Conservation (phyloP, 2,113 vertebrate species). For the Lepus europaeus region DNA sequence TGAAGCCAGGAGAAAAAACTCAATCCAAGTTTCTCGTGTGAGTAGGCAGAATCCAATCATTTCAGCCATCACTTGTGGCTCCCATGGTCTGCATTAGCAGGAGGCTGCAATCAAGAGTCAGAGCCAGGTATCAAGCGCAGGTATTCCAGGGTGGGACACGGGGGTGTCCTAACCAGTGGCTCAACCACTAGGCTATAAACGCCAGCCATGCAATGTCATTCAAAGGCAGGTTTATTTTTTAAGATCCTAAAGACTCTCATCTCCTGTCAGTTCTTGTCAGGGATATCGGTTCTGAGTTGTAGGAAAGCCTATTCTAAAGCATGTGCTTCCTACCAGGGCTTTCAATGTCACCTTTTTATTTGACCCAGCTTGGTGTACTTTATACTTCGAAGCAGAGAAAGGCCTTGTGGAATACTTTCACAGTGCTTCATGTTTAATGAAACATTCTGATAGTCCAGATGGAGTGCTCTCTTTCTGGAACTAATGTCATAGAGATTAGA, state of each 20-base stretch:
- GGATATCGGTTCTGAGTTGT: neutral
- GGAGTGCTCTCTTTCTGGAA: constrained; percentile 23
- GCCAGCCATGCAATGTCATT: neutral
- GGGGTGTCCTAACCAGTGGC: too few species aligned
- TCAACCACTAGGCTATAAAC: too few species aligned
- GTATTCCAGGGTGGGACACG: too few species aligned
- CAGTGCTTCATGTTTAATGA: constrained; percentile 27
- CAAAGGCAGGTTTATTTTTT: constrained; percentile 24
- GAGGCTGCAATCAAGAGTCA: too few species aligned
- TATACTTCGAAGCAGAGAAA: constrained; percentile 9
- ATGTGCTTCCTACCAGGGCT: constrained; percentile 23
- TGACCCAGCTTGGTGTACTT: constrained; percentile 10
- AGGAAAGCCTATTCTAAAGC: constrained; percentile 21
- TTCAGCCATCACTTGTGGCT: too few species aligned
- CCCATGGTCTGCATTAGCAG: too few species aligned
- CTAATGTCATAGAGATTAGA: neutral
- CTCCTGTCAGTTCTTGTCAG: constrained; percentile 10
- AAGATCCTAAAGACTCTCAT: constrained; percentile 7
- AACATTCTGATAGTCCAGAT: neutral
- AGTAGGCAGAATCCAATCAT: too few species aligned
- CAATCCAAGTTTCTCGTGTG: too few species aligned
- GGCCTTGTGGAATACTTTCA: neutral
- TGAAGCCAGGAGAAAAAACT: too few species aligned
- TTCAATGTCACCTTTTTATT: constrained; percentile 61
- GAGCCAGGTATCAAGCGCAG: too few species aligned